A percentile compares a stretch with the other conserved stretches of the same genome.
Evolutionary conservation across 2,797 vertebrate genomes (phyloP).

Genomic region (Falco concolor): DNA sequence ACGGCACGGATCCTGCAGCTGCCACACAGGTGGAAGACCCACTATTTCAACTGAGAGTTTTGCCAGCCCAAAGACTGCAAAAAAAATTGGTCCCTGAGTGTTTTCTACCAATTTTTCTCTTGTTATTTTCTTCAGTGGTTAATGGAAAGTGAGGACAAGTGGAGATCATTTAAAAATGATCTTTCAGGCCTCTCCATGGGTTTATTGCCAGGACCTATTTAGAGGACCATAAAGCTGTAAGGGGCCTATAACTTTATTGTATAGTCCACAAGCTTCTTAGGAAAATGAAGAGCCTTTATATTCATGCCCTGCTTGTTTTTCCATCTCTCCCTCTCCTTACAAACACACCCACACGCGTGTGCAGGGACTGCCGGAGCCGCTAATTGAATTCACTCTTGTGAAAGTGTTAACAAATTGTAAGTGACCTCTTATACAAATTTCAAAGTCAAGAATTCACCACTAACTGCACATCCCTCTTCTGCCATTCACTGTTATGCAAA

Average conservation of each 20-base stretch:
- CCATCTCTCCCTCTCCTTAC: background rate
- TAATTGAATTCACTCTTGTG: constrained; percentile 70
- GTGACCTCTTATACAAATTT: constrained; percentile 63
- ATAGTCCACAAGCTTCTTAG: background rate
- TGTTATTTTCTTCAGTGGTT: constrained; percentile 24
- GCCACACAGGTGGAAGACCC: background rate
- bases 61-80: background rate
- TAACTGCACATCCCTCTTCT: constrained; percentile 36
- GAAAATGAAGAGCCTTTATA: background rate
- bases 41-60: background rate
- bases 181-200: constrained; percentile 4
- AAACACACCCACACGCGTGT: background rate
- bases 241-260: background rate
- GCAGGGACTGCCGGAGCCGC: background rate
- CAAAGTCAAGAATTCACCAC: constrained; percentile 38
- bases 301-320: background rate
- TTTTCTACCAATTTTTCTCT: background rate
- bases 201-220: constrained; percentile 29
- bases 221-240: constrained; percentile 14
- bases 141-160: constrained; percentile 53
- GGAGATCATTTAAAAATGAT: constrained; percentile 58
- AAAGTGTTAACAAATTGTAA: constrained; percentile 68
- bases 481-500: constrained; percentile 64
- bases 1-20: background rate
- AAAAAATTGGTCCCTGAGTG: constrained; percentile 44